Percentiles rank a stretch among this genome's conserved stretches.
Conservation (phyloP, 2,797 vertebrate species). For the Gymnoscopelus braueri region DNA sequence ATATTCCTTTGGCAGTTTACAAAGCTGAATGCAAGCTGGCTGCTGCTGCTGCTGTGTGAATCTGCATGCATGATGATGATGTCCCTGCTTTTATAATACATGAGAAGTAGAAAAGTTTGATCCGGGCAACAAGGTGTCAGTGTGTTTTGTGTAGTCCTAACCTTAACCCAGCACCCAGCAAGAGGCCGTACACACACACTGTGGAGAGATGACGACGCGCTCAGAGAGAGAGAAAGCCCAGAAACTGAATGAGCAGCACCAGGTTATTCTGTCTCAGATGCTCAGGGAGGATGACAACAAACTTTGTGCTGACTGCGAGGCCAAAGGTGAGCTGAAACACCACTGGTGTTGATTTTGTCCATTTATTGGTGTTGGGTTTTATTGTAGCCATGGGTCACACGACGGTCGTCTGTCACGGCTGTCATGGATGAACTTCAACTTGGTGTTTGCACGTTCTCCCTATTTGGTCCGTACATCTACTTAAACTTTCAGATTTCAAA, state of each 20-base stretch:
- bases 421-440: no score
- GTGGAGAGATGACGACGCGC: constrained; percentile 85
- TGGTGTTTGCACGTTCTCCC: no score
- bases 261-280: constrained; percentile 90
- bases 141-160: neutral
- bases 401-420: no score
- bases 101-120: neutral
- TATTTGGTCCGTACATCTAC: no score
- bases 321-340: constrained; percentile 82
- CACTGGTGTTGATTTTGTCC: no score
- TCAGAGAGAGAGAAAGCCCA: constrained; percentile 92
- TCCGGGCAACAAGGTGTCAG: neutral
- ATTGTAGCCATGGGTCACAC: no score
- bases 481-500: no score
- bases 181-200: constrained; percentile 9
- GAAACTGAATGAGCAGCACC: constrained; percentile 94
- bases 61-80: constrained; percentile 33
- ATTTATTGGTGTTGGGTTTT: no score
- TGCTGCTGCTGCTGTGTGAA: constrained; percentile 6
- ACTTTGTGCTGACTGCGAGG: constrained; percentile 92
- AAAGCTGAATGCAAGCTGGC: constrained; percentile 23
- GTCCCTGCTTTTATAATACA: constrained; percentile 38
- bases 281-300: constrained; percentile 91
- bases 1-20: constrained; percentile 56
- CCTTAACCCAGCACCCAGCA: neutral